Evolutionary conservation across 2,113 vertebrate species (phyloP).

Genomic region (Saguinus imperator): DNA sequence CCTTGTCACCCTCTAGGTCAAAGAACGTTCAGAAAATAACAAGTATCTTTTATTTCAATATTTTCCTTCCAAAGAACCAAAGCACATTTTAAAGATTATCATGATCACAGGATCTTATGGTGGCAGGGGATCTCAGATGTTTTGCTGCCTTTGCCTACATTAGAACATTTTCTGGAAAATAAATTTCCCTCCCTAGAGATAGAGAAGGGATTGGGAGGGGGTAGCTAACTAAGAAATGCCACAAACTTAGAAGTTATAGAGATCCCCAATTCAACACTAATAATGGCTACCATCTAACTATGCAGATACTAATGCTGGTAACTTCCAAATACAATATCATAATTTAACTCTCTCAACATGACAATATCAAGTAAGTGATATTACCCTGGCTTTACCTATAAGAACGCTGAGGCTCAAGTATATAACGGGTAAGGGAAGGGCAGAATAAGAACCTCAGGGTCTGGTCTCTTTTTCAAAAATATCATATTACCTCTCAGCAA

Average conservation of each 20-base stretch:
- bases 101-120: background rate
- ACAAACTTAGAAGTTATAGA: background rate
- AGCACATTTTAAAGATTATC: background rate
- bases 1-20: conserved; percentile 50
- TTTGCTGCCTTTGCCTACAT: background rate
- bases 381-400: background rate
- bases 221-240: background rate
- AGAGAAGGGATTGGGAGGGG: background rate
- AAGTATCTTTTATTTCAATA: background rate
- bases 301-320: background rate
- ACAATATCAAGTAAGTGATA: background rate
- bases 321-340: background rate
- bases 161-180: background rate
- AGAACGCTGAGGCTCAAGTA: background rate
- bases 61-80: background rate
- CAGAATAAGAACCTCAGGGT: background rate
- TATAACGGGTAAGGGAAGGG: background rate
- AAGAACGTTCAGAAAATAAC: conserved; percentile 31
- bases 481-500: background rate
- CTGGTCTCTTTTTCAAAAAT: background rate
- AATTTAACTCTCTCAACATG: background rate
- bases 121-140: background rate
- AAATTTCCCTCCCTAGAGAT: conserved; percentile 3
- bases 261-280: background rate
- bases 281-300: background rate